phyloP scores from a whole-genome alignment of 2,797 vertebrate species.

The Pelochelys cantorii region DNA sequence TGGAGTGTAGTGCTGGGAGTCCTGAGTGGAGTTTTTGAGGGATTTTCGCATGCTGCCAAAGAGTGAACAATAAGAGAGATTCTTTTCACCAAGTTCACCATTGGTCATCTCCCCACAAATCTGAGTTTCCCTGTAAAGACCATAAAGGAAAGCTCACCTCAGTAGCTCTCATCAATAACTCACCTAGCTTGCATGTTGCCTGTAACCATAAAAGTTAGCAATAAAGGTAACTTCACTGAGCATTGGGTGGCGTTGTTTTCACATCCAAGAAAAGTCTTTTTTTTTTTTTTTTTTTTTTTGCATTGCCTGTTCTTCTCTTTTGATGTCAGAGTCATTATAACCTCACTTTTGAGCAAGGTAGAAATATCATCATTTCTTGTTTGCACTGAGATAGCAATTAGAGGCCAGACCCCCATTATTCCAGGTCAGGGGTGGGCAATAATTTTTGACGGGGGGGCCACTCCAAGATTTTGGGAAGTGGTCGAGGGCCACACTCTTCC shows the following conservation, averaged over 20 bases:
- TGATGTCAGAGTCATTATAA: not conserved
- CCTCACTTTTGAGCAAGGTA: not conserved
- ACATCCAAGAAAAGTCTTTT: rapidly evolving
- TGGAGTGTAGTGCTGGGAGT: not conserved
- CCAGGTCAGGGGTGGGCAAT: not conserved
- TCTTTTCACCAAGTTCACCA: not conserved
- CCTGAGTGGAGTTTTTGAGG: not conserved
- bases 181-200: not conserved
- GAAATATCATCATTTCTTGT: not conserved
- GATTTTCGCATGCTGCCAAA: not conserved
- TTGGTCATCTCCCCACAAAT: conserved; percentile 1
- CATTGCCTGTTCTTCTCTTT: not conserved
- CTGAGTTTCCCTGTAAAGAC: not conserved
- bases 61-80: not conserved
- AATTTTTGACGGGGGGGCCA: too few relatives aligned
- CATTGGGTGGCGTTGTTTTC: rapidly evolving
- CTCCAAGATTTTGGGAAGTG: too few relatives aligned
- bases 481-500: too few relatives aligned
- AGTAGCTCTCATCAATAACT: not conserved
- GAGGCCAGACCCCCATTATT: rapidly evolving
- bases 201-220: rapidly evolving
- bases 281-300: not conserved
- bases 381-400: not conserved
- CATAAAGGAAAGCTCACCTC: not conserved
- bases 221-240: not conserved